Evolutionary conservation across 2,888 invertebrate species (phyloP).

Genomic region (Chymomyza procnemis): DNA sequence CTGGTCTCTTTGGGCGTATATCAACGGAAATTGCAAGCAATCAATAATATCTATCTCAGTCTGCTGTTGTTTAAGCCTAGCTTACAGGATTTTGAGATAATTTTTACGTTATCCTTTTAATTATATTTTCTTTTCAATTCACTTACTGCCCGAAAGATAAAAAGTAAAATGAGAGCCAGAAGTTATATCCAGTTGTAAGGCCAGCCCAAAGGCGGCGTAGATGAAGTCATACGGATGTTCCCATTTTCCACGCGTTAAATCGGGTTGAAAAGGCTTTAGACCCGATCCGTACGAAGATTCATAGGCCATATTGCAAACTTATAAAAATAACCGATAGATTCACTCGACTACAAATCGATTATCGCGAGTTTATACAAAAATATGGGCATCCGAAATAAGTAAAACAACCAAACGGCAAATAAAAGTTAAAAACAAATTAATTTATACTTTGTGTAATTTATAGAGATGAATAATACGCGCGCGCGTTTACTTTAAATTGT

Average conservation of each 20-base stretch:
- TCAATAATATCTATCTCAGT: too few species aligned
- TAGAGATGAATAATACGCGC: conserved; percentile 8
- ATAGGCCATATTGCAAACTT: conserved; percentile 57
- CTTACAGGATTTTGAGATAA: too few species aligned
- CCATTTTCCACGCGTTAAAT: conserved; percentile 83
- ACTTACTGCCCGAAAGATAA: conserved; percentile 69
- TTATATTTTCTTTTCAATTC: background rate
- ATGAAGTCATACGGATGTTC: conserved; percentile 86
- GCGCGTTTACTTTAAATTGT: conserved; percentile 44
- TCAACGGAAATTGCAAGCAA: too few species aligned
- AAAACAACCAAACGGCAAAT: too few species aligned
- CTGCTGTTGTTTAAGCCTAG: too few species aligned
- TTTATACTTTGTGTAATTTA: background rate
- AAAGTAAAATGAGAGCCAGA: conserved; percentile 81
- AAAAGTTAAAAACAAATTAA: too few species aligned
- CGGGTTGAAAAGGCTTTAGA: conserved; percentile 72
- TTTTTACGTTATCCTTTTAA: too few species aligned
- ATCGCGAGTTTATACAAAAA: too few species aligned
- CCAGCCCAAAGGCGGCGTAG: conserved; percentile 87
- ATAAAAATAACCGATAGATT: background rate
- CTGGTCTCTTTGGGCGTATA: too few species aligned
- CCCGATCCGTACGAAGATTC: conserved; percentile 75
- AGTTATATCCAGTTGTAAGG: conserved; percentile 89
- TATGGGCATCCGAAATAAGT: too few species aligned
- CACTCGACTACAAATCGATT: background rate